Evolutionary conservation across 2,888 invertebrate genomes (phyloP), one percentile per base, ranked within the genome.

Genomic region (Temnothorax unifasciatus): DNA sequence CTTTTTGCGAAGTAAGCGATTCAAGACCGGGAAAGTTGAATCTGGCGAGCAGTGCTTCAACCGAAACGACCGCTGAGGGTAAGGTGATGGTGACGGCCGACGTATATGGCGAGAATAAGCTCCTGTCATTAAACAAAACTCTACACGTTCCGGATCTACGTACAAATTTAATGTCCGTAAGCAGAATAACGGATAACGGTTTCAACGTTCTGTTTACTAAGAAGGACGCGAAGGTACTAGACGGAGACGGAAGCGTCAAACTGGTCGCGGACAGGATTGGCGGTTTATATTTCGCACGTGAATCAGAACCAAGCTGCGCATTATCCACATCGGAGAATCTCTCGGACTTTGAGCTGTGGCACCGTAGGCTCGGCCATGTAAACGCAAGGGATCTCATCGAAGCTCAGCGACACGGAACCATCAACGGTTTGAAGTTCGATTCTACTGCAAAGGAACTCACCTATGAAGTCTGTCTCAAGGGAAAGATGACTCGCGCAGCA

Each of bases 111-210:
- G n/a, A n/a, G n/a, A n/a, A n/a, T n/a, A n/a, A n/a, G n/a, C n/a
- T n/a, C n/a, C n/a, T n/a, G n/a, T n/a, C n/a, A n/a, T n/a, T n/a
- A n/a, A n/a, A n/a, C n/a, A n/a, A n/a, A n/a, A n/a, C n/a, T n/a
- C n/a, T n/a, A n/a, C 25, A 25, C 25, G 25, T 25, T 25, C 25
- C 25, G 11, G 87, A 89, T 64, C 54, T 88, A 4, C 77, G 87
- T 3, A 82, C 83, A 11, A 89, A 87, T 50, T 52, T 89, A 15
- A 38, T 88, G 9, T 88, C 88, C 6, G 85, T 88, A 8, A 74
- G 47, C 8, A 87, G 84, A 54, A 81, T 87, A 0, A 86, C 84
- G 1, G 79, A 83, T 18, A 68, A 84, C 13, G 50, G 59, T 34
- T 82, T 29, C 13, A 57, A 64, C 1, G 82, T 86, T 2, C 44